Percentiles rank a stretch among this genome's conserved stretches.
Conservation (phyloP, 2,797 vertebrate species). For the Lemur catta region DNA sequence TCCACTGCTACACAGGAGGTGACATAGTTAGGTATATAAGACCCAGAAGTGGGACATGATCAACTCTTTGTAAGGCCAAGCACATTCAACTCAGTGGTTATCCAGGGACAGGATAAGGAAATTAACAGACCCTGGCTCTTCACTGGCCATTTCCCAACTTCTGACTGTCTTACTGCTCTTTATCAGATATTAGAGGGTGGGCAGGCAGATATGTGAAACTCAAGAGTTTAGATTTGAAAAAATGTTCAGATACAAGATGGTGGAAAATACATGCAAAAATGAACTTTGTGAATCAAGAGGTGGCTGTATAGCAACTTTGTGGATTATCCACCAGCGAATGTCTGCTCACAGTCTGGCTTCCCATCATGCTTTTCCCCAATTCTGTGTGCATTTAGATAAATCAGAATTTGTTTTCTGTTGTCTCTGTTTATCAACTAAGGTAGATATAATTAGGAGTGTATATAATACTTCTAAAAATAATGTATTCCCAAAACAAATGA, state of each 20-base stretch:
- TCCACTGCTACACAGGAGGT: not conserved
- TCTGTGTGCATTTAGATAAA: not conserved
- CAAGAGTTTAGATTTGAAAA: not conserved
- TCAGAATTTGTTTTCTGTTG: not conserved
- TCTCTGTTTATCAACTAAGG: not conserved
- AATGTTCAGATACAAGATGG: not conserved
- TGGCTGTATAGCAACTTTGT: not conserved
- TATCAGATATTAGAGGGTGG: not conserved
- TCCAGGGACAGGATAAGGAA: not conserved
- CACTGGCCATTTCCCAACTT: not conserved
- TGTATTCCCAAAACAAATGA: not conserved
- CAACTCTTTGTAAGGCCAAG: not conserved
- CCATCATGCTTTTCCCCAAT: not conserved
- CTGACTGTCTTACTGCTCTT: not conserved
- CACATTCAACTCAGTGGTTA: not conserved
- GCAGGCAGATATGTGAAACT: not conserved
- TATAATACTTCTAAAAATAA: slow-evolving; percentile 27
- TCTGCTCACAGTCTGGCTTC: not conserved
- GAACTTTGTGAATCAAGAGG: not conserved
- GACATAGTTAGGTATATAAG: not conserved
- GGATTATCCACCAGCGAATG: not conserved
- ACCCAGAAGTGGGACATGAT: not conserved
- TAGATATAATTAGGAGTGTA: slow-evolving; percentile 1
- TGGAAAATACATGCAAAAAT: not conserved
- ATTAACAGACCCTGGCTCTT: not conserved